A percentile compares a stretch with the other conserved stretches of the same genome.
Evolutionary conservation across 2,797 vertebrate species (phyloP).

Genomic region (Molossus molossus): DNA sequence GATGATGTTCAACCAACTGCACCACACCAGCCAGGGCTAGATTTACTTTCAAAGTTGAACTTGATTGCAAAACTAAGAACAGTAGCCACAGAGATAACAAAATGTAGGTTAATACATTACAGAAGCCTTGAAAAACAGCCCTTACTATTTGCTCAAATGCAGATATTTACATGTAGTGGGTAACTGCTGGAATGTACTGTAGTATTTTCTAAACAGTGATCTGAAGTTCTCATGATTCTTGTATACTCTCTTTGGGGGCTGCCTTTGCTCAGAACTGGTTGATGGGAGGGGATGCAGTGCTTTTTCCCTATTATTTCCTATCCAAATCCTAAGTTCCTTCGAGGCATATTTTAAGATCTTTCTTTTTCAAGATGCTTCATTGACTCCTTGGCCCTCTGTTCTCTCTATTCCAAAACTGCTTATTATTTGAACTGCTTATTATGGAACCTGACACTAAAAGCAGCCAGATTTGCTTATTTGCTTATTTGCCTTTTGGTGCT

Average conservation of each 20-base stretch:
- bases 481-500: too few species aligned
- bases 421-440: neutral
- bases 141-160: neutral
- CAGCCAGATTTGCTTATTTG: too few species aligned
- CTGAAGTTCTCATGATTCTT: neutral
- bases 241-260: neutral
- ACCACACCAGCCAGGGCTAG: too few species aligned
- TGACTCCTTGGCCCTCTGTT: neutral
- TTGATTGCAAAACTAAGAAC: conserved; percentile 15
- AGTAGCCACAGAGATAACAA: conserved; percentile 9
- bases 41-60: conserved; percentile 69
- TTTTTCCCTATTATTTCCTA: neutral
- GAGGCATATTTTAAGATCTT: neutral
- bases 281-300: too few species aligned
- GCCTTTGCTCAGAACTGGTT: neutral
- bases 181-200: neutral
- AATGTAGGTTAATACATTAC: conserved; percentile 52
- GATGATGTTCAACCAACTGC: too few species aligned
- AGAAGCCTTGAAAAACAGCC: conserved; percentile 28
- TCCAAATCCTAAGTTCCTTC: neutral
- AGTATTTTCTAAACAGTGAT: neutral
- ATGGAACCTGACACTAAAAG: neutral
- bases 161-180: neutral
- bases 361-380: neutral
- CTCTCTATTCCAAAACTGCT: neutral